Base-by-base conservation (phyloP, 2,113 vertebrate species). In the Sinocyclocheilus anophthalmus region DNA sequence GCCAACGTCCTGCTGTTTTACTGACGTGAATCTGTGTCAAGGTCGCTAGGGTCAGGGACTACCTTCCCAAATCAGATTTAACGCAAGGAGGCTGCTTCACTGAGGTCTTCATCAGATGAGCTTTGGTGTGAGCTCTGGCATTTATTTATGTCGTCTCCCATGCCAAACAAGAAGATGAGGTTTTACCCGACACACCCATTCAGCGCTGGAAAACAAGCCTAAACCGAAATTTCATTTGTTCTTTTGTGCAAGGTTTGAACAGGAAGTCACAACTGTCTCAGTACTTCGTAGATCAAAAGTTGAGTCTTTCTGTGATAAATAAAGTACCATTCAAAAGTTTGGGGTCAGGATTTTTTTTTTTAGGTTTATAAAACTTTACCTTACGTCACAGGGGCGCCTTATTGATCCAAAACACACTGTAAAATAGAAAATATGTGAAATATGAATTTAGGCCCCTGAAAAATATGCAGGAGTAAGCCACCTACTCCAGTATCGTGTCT, bases 231-330 rank as follows among this genome's bases (percentile, higher is more conserved):
- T 22, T 37, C 33, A 45, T 83, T 10, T 13, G 5, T 67, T 37
- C n/a, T 67, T 85, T 50, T 79, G 24, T 42, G 50, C 20, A 57
- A 65, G 76, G 26, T 82, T 82, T 57, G 5, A 73, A 90, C 78
- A 78, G 84, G 82, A 90, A 88, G 82, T 48, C 2, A 57, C n/a
- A 61, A 53, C 59, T 14, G 65, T 61, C 20, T 22, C 69, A 72
- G 33, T 42, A 39, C 9, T 77, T 77, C 20, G 48, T 26, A 9
- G 48, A 26, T 77, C 48, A 77, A 50, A 77, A 8, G 1, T 30
- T 10, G 24, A 10, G 18, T 72, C 37, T 72, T 20, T 22, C 33
- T 72, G 69, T 72, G 69, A 37, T 39, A 22, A 72, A 72, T 10
- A 70, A 5, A 70, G 4, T 11, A 39, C 37, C 20, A 11, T 22